Percentiles rank a stretch among this genome's conserved stretches.
These are phyloP conservation scores for Clytia hemisphaerica DNA, from an alignment of 30 jellyfish, hydroid and myxozoan genomes.

Conservation along the genomic window DNA sequence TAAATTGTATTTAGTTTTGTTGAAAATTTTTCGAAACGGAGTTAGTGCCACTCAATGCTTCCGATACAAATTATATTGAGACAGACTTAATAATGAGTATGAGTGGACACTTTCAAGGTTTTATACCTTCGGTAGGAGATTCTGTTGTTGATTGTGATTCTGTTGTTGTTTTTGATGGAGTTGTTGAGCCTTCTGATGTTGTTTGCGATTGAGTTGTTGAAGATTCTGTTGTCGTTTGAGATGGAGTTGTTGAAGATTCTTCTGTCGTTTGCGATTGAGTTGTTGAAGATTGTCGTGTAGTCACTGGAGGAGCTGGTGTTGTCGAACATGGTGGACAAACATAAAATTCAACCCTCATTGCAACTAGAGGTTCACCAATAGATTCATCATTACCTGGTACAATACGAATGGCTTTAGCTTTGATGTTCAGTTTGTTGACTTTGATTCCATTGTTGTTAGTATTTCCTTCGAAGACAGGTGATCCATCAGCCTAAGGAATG, in stretches of 20 bases:
- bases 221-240: not conserved
- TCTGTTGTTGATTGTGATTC: not conserved
- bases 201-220: not conserved
- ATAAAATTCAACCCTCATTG: slow-evolving; percentile 29
- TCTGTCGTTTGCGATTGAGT: not conserved
- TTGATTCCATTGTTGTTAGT: slow-evolving; percentile 16
- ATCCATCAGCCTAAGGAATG: no score
- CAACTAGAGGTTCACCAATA: slow-evolving; percentile 25
- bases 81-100: not conserved
- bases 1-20: no score
- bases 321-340: slow-evolving; percentile 25
- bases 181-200: not conserved
- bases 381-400: slow-evolving; percentile 24
- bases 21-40: no score
- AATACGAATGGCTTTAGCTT: slow-evolving; percentile 18
- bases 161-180: slow-evolving; percentile 1
- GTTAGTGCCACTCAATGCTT: no score
- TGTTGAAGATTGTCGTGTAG: not conserved
- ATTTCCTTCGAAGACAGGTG: slow-evolving; percentile 20
- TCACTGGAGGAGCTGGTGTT: slow-evolving; percentile 6
- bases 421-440: not conserved
- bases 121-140: not conserved
- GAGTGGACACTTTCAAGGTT: not conserved
- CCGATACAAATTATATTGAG: no score
- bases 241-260: not conserved